Conservation (phyloP, 2,888 invertebrate genomes). For the Unio delphinus region DNA sequence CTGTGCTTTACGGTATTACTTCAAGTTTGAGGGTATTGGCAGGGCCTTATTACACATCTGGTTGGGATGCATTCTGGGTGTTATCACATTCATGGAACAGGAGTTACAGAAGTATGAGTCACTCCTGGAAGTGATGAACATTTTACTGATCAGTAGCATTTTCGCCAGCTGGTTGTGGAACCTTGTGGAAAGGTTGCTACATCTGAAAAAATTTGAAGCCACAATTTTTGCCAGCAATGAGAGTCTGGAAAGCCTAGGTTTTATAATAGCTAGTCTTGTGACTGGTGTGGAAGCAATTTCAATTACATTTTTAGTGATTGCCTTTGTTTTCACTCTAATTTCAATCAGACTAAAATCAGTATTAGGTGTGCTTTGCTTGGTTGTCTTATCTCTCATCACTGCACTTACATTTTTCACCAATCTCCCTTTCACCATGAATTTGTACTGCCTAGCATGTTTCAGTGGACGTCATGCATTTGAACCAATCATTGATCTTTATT, state of each 20-base stretch:
- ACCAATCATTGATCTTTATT: slow-evolving; percentile 64
- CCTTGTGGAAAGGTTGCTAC: slow-evolving; percentile 49
- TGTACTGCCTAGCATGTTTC: slow-evolving; percentile 64
- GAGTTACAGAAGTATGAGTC: slow-evolving; percentile 49
- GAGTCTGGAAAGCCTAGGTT: slow-evolving; percentile 61
- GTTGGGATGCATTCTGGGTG: slow-evolving; percentile 66
- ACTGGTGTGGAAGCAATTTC: slow-evolving; percentile 54
- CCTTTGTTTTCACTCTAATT: slow-evolving; percentile 57
- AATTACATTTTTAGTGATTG: slow-evolving; percentile 52
- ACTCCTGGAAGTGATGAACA: slow-evolving; percentile 62
- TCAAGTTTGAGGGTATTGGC: slow-evolving; percentile 56
- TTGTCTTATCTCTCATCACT: slow-evolving; percentile 46
- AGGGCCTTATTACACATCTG: slow-evolving; percentile 60
- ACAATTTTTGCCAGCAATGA: slow-evolving; percentile 48
- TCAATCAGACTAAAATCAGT: slow-evolving; percentile 66
- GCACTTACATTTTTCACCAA: slow-evolving; percentile 52
- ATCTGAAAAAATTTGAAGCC: slow-evolving; percentile 37
- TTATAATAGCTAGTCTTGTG: slow-evolving; percentile 58
- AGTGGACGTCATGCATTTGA: slow-evolving; percentile 57
- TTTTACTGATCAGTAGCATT: slow-evolving; percentile 63
- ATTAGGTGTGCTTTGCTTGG: slow-evolving; percentile 48
- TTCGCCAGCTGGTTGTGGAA: slow-evolving; percentile 57
- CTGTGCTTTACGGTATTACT: slow-evolving; percentile 64
- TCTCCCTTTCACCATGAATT: slow-evolving; percentile 50
- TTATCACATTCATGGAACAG: slow-evolving; percentile 61